phyloP scores from a whole-genome alignment of 2,113 vertebrate species.

The Acrocephalus arundinaceus region DNA sequence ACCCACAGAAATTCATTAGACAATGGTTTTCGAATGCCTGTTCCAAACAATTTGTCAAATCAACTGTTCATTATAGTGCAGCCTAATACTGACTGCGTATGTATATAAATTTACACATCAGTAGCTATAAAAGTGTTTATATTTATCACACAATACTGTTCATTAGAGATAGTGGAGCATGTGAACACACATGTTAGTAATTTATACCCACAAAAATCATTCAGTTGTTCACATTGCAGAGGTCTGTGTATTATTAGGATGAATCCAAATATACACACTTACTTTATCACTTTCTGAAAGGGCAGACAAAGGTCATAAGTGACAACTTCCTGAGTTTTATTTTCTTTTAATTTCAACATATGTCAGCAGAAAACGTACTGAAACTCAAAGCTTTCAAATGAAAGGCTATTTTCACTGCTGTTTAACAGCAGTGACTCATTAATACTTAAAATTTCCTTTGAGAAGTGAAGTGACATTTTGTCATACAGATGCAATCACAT shows the following conservation, averaged over 20 bases:
- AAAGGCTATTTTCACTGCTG: neutral
- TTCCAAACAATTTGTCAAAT: slow-evolving; percentile 60
- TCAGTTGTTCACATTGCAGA: neutral
- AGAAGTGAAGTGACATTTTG: neutral
- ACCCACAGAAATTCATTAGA: slow-evolving; percentile 49
- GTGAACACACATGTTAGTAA: slow-evolving; percentile 35
- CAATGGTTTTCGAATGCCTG: slow-evolving; percentile 3
- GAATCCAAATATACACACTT: slow-evolving; percentile 20
- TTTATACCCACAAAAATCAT: neutral
- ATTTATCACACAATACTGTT: slow-evolving; percentile 11
- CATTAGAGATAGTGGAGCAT: neutral
- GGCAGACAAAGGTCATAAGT: slow-evolving; percentile 31
- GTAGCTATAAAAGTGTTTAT: slow-evolving; percentile 40
- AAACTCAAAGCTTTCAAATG: neutral
- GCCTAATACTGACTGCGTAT: neutral
- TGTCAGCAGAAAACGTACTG: neutral
- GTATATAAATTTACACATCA: slow-evolving; percentile 43
- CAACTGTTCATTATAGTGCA: slow-evolving; percentile 11
- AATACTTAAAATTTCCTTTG: neutral
- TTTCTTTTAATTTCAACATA: slow-evolving; percentile 18
- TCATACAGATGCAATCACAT: neutral
- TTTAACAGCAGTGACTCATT: neutral
- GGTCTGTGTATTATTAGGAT: neutral
- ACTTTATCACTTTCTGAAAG: slow-evolving; percentile 45
- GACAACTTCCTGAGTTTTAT: slow-evolving; percentile 30